Evolutionary conservation across 2,888 invertebrate genomes (phyloP).

Genomic region (Drosophila mercatorum): DNA sequence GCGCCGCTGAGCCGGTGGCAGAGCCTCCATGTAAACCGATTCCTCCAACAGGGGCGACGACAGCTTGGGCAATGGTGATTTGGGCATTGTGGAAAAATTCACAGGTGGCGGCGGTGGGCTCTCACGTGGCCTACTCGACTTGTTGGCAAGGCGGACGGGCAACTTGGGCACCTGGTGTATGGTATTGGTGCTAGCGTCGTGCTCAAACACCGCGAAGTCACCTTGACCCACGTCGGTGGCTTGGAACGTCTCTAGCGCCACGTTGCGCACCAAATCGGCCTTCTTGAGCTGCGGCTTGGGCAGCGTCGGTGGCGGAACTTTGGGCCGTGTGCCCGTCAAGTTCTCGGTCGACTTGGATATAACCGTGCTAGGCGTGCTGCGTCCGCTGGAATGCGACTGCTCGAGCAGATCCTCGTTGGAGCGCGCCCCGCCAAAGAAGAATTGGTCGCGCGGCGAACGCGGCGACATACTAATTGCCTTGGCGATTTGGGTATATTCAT

Average conservation of each 20-base stretch:
- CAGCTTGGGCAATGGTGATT: slow-evolving; percentile 46
- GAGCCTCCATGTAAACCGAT: slow-evolving; percentile 80
- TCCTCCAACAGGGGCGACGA: slow-evolving; percentile 54
- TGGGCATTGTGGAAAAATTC: slow-evolving; percentile 82
- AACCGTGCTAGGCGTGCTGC: slow-evolving; percentile 66
- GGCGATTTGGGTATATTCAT: slow-evolving; percentile 83
- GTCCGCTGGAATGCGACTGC: slow-evolving; percentile 63
- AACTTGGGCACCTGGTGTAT: slow-evolving; percentile 80
- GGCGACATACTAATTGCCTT: slow-evolving; percentile 80
- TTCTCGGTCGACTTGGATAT: slow-evolving; percentile 79
- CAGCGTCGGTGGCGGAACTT: slow-evolving; percentile 71
- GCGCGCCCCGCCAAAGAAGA: slow-evolving; percentile 80
- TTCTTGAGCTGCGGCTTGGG: slow-evolving; percentile 83
- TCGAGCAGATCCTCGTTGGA: slow-evolving; percentile 82
- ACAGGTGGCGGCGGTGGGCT: slow-evolving; percentile 85
- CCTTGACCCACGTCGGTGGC: slow-evolving; percentile 83
- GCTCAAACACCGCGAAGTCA: slow-evolving; percentile 84
- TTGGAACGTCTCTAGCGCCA: slow-evolving; percentile 83
- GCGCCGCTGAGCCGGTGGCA: slow-evolving; percentile 81
- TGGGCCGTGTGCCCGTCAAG: slow-evolving; percentile 69
- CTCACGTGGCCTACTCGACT: slow-evolving; percentile 80
- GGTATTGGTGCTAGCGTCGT: slow-evolving; percentile 83
- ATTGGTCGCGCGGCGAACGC: slow-evolving; percentile 65
- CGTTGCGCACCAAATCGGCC: slow-evolving; percentile 82
- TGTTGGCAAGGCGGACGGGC: slow-evolving; percentile 67